Base-by-base conservation (phyloP, 2,113 vertebrate species). In the Misgurnus anguillicaudatus region DNA sequence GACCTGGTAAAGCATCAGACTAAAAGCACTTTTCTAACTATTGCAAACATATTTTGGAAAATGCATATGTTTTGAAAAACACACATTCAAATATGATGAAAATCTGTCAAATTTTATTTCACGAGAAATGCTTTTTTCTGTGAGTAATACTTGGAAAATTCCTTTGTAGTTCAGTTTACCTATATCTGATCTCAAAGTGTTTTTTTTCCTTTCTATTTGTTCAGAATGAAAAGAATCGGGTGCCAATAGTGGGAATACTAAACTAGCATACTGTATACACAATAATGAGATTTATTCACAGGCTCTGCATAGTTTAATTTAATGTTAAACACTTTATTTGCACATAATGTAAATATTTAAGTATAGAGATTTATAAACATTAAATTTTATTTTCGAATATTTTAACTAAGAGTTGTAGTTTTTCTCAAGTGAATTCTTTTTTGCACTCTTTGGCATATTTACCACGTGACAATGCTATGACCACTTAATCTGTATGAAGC, bases 321-420 rank as follows among this genome's bases (percentile, higher is more conserved):
- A 77, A 66, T 57, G 51, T 31, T 47, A 45, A 66, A 88, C 88
- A 93, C 94, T 95, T 92, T 89, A 89, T 93, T 93, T 92, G 91
- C 86, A 87, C 90, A 90, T 93, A 88, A 83, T 95, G 92, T 95
- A 94, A 87, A 95, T 95, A 96, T 92, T 95, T 93, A 93, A 94
- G 90, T 89, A 90, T 91, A 95, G 94, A 96, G 92, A 93, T 95
- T 95, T 95, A 94, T 95, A 94, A 92, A 86, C 93, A 79, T 93
- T 92, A 92, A 92, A 94, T 94, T 95, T 95, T 94, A 94, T 94
- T 95, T 94, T 95, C 90, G 94, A 92, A 87, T 91, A 93, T 94
- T 95, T 95, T 94, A 93, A 63, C 67, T 77, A 72, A 71, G 47
- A 41, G 39, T 62, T 58, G 76, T 41, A 91, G 92, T 92, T 82